Evolutionary conservation across 35 echinoderm and acorn worm species (phyloP).

Genomic region (Holothuria glaberrima): DNA sequence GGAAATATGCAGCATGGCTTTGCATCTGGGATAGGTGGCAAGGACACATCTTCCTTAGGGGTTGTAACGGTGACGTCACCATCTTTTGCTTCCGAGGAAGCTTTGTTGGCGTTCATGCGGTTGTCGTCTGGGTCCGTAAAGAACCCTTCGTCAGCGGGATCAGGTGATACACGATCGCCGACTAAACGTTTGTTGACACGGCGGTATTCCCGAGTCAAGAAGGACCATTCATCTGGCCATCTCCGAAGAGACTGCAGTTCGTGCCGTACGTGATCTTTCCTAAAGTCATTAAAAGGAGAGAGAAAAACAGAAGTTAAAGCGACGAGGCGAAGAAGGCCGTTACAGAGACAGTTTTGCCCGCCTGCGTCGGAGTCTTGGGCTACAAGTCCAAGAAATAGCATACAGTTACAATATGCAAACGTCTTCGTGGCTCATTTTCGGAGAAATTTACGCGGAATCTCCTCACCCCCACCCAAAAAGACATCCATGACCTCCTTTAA

Average conservation of each 20-base stretch:
- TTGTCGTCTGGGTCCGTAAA: constrained; percentile 27
- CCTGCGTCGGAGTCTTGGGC: too few species aligned
- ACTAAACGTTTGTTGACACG: constrained; percentile 79
- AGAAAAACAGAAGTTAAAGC: too few species aligned
- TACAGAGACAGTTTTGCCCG: too few species aligned
- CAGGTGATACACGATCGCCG: constrained; percentile 63
- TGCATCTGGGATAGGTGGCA: constrained; percentile 46
- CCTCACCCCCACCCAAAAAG: too few species aligned
- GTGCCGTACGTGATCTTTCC: constrained; percentile 97
- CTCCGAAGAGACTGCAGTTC: constrained; percentile 87
- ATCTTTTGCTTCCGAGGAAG: not conserved
- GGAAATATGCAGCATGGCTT: constrained; percentile 39
- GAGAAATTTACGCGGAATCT: too few species aligned
- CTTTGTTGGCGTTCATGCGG: not conserved
- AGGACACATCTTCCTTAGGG: not conserved
- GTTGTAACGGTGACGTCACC: constrained; percentile 14
- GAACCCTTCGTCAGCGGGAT: constrained; percentile 61
- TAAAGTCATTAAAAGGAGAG: constrained; percentile 11
- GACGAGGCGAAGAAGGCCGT: too few species aligned
- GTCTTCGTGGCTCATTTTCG: too few species aligned
- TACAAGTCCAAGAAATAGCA: too few species aligned
- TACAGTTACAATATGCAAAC: too few species aligned
- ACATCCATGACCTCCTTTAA: too few species aligned
- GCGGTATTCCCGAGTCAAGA: constrained; percentile 84
- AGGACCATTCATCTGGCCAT: constrained; percentile 96